Evolutionary conservation across 2,888 invertebrate genomes (phyloP).

Genomic region (Schrankia costaestrigalis): DNA sequence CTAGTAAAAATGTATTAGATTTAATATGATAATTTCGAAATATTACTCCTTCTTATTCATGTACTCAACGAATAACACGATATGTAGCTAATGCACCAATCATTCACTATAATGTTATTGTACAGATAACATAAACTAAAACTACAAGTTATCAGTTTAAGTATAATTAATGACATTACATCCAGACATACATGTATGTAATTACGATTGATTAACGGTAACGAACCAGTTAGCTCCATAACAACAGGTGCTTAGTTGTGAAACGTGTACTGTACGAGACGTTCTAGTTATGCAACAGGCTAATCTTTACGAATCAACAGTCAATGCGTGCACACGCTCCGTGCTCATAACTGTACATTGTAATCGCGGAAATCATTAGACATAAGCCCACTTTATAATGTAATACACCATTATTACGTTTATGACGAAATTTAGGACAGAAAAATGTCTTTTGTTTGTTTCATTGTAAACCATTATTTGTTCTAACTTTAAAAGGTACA

Average conservation of each 20-base stretch:
- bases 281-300: slow-evolving; percentile 65
- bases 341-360: slow-evolving; percentile 67
- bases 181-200: slow-evolving; percentile 7
- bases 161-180: slow-evolving; percentile 13
- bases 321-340: slow-evolving; percentile 53
- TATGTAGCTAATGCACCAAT: too few relatives aligned
- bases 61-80: too few relatives aligned
- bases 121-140: too few relatives aligned
- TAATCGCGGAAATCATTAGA: slow-evolving; percentile 63
- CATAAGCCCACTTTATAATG: slow-evolving; percentile 13
- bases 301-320: slow-evolving; percentile 66
- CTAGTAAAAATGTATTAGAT: too few relatives aligned
- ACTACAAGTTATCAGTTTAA: too few relatives aligned
- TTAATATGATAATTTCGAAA: too few relatives aligned
- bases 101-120: too few relatives aligned
- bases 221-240: slow-evolving; percentile 55
- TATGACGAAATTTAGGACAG: slow-evolving; percentile 11
- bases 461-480: too few relatives aligned
- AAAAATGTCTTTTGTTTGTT: too few relatives aligned
- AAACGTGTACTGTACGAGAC: slow-evolving; percentile 60
- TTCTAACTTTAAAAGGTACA: too few relatives aligned
- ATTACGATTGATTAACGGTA: slow-evolving; percentile 42
- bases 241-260: slow-evolving; percentile 64
- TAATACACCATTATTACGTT: slow-evolving; percentile 28
- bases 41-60: too few relatives aligned